Evolutionary conservation across 2,113 vertebrate genomes (phyloP), one percentile per base, ranked within the genome.

Genomic region (Myiozetetes cayanensis): DNA sequence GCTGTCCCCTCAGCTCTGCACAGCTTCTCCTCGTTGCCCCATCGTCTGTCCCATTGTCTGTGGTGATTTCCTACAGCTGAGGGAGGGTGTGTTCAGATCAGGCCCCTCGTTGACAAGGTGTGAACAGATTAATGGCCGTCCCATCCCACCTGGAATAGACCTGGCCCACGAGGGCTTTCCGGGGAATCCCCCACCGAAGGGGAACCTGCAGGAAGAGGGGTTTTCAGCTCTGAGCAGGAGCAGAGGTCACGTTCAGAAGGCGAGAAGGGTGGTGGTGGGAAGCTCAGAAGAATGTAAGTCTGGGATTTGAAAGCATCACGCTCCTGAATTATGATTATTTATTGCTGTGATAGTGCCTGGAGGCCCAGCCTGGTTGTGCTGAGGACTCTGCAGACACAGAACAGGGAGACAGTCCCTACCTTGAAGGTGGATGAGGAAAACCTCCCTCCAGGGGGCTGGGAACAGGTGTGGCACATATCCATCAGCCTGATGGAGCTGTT

Each of bases 281-380:
- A 81, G 79, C 80, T 90, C 43, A 16, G 68, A 96, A 97, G 92
- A 96, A 95, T 97, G 92, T 20, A 31, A 89, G 65, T 75, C 94
- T 65, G 61, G 41, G 92, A 59, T 94, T 10, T 90, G 79, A 94
- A 94, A 94, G 73, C 90, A 75, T 93, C 80, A 0, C 30, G 15
- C 79, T 89, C 77, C 61, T 89, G 92, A 96, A 82, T 95, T 88
- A 96, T 92, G 90, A 70, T 96, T 97, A 95, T 92, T 95, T 97
- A 95, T 95, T 92, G 86, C 74, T 65, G 7, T 65, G n/a, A 5
- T 41, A 65, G 46, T 43, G 93, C 94, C 92, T 78, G 15, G 78
- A 84, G 94, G 94, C 90, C 31, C 49, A 39, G 61, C 15, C 73
- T 75, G 10, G 0, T 67, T 53, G 76, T 81, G 79, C 65, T 78